Evolutionary conservation across 2,113 vertebrate species (phyloP).

Genomic region (Lipophrys pholis): DNA sequence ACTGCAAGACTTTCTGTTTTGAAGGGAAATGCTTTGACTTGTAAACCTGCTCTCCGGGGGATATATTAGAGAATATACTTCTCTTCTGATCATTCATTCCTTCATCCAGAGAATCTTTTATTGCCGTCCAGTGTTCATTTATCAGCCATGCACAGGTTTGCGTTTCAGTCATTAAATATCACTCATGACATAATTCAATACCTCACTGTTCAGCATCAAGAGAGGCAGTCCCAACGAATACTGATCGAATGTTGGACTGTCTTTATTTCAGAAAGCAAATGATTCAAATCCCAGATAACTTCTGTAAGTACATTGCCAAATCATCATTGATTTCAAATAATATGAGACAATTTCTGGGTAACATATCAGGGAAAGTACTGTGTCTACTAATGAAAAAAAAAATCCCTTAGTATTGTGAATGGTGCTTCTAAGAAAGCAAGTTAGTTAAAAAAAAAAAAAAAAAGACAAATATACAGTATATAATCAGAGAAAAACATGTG

Average conservation of each 20-base stretch:
- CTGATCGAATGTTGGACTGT: conserved; percentile 56
- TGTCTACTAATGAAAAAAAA: conserved; percentile 40
- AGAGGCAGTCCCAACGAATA: conserved; percentile 47
- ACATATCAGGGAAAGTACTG: conserved; percentile 53
- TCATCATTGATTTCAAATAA: conserved; percentile 42
- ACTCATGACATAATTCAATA: conserved; percentile 41
- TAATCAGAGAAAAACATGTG: conserved; percentile 39
- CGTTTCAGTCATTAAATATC: conserved; percentile 51
- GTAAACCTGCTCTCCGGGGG: conserved; percentile 18
- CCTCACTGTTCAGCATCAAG: conserved; percentile 52
- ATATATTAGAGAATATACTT: conserved; percentile 43
- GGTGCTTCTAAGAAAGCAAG: conserved; percentile 39
- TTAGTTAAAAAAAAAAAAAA: conserved; percentile 41
- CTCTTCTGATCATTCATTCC: conserved; percentile 33
- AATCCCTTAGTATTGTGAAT: conserved; percentile 50
- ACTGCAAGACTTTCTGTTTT: conserved; percentile 32
- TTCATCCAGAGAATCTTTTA: conserved; percentile 33
- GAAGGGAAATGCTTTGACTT: conserved; percentile 28
- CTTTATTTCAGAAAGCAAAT: conserved; percentile 76
- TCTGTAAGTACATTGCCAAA: conserved; percentile 51
- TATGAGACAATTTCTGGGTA: conserved; percentile 52
- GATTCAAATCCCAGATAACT: conserved; percentile 68
- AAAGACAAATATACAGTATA: conserved; percentile 73
- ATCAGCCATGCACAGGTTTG: conserved; percentile 50
- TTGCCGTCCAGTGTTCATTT: conserved; percentile 50